Base-by-base conservation (phyloP, 2,113 vertebrate genomes). In the Syngnathus typhle region DNA sequence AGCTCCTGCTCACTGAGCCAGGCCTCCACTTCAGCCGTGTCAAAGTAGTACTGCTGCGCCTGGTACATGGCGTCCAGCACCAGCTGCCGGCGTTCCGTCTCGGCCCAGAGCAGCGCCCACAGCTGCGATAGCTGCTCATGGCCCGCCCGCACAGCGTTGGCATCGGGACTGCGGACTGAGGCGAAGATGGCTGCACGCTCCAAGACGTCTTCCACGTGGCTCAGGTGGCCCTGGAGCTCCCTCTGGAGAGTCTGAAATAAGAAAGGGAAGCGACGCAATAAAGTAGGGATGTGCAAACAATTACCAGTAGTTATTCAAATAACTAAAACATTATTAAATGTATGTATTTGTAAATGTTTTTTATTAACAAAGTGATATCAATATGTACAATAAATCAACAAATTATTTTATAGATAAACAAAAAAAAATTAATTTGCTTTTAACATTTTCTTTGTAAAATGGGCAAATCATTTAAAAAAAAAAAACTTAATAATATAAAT, bases 1-100 rank as follows among this genome's bases (percentile, higher is more conserved):
- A 98, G 91, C 84, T 98, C 95, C 69, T 98, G 95, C 79, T 98
- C 95, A 1, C 94, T 94, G 62, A 98, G 89, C 95, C 95, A 96
- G 38, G 95, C 88, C 84, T 98, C 94, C 82, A 96, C 95, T 82
- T 98, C 95, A 0, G 91, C 92, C 18, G 92, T 91, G 52, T 97
- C 95, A 1, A 94, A 95, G 90, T 93, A 96, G 81, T 95, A 97
- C 81, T 96, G 95, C 80, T 98, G 93, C 66, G 93, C 93, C 74
- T 95, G 95, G 89, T 94, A 96, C 91, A 94, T 93, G 78, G 93
- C 92, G 0, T 95, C 94, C 82, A 97, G 86, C 0, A 79, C 65
- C 71, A 94, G 91, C 89, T 98, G 95, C 70, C 95, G 82, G 16
- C 85, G 82, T 80, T 96, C 94, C 0, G 94, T 89, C 82, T 94